A percentile compares a stretch with the other conserved stretches of the same genome.
These are phyloP conservation scores for Tadarida brasiliensis DNA, from an alignment of 2,797 vertebrate species.

Conservation along the genomic window DNA sequence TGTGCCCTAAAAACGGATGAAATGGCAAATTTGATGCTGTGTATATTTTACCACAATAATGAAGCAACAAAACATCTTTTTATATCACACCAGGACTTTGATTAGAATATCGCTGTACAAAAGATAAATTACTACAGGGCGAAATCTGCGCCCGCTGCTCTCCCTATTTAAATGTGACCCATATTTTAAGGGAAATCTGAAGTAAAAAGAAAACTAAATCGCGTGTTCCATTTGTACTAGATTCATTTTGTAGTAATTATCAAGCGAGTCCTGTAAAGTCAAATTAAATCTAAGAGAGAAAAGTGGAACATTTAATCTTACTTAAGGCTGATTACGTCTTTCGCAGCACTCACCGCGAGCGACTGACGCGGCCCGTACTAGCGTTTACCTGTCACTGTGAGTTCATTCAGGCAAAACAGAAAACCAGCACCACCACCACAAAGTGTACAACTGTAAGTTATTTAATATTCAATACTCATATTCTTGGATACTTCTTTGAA, in stretches of 20 bases:
- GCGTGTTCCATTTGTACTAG: constrained; percentile 13
- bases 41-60: not conserved
- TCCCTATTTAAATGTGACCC: constrained; percentile 41
- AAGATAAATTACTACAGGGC: not conserved
- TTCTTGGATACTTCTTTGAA: not conserved
- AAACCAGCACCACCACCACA: not conserved
- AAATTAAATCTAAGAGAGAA: constrained; percentile 29
- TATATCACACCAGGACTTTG: not conserved
- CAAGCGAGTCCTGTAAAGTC: not conserved
- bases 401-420: not conserved
- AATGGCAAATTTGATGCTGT: not conserved
- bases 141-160: not conserved
- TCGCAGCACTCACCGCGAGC: not conserved
- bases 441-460: not conserved
- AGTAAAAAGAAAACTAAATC: not conserved
- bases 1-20: not conserved
- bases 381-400: not conserved
- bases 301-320: constrained; percentile 3
- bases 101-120: not conserved
- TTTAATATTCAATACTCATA: not conserved
- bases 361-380: not conserved
- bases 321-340: not conserved
- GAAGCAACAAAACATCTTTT: not conserved
- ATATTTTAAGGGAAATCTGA: constrained; percentile 54
- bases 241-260: not conserved